Evolutionary conservation across 2,797 vertebrate genomes (phyloP), one percentile per base, ranked within the genome.

Genomic region (Hyperoplus immaculatus): DNA sequence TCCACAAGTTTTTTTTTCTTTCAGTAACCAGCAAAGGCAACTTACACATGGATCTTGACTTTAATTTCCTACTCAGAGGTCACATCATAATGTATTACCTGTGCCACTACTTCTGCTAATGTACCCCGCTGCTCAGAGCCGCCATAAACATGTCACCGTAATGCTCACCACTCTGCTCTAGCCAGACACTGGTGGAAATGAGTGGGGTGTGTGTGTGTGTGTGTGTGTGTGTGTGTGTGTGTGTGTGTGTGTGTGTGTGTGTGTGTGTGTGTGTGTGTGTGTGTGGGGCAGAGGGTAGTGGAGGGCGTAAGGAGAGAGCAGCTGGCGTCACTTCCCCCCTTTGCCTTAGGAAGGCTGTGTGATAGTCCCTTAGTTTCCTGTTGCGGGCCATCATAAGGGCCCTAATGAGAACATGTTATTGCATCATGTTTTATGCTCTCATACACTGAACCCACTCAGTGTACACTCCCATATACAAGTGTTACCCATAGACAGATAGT

Each of bases 71-170:
- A 86, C 79, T 92, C 60, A 89, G 87, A 96, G 95, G 96, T 96
- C 96, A 96, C 93, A 95, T 97, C 95, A 96, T 97, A 97, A 97
- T 97, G 95, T 90, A 90, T 96, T 95, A 93, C 51, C 93, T 97
- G 96, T 96, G 96, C 95, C 96, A 95, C 94, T 87, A 96, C 96
- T 96, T 96, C 95, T 94, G 96, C 95, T 96, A 95, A 96, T 95
- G 95, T 95, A 95, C 96, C 96, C 96, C 87, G 96, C 92, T 88
- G 96, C 95, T 95, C 85, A 93, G 93, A 84, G 82, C 68, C 94
- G 89, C 96, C 95, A 91, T 99, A 98, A 99, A 99, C 96, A 96
- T 98, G 98, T 98, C 97, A 97, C 96, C 97, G 96, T 97, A 96
- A 96, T 94, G 95, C 95, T 97, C 96, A 95, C 96, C 96, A 97